Evolutionary conservation across 2,797 vertebrate genomes (phyloP).

Genomic region (Falco peregrinus): DNA sequence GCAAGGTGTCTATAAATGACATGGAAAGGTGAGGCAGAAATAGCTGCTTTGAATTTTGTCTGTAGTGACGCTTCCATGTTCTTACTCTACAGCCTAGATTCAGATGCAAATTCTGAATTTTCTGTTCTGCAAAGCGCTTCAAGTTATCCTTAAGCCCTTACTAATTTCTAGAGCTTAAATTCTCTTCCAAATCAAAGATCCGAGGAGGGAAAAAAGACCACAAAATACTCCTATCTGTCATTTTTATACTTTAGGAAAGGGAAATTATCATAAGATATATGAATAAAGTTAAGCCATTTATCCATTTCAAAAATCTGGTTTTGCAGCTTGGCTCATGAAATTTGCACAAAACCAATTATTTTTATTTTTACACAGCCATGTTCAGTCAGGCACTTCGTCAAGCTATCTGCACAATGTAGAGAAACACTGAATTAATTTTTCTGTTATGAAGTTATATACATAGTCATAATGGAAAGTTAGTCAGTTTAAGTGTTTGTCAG

Average conservation of each 20-base stretch:
- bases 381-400: background rate
- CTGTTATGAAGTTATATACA: background rate
- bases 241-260: background rate
- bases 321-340: constrained; percentile 17
- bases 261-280: constrained; percentile 8
- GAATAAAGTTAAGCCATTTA: constrained; percentile 25
- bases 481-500: background rate
- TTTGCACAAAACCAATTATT: constrained; percentile 19
- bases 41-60: background rate
- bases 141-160: background rate
- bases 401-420: background rate
- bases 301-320: background rate
- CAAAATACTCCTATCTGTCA: background rate
- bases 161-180: constrained; percentile 28
- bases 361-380: constrained; percentile 12
- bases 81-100: background rate
- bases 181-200: background rate
- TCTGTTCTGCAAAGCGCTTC: background rate
- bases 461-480: background rate
- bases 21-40: background rate
- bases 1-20: background rate
- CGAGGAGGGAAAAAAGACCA: background rate
- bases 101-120: background rate
- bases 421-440: constrained; percentile 29
- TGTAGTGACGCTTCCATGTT: background rate